A percentile compares a stretch with the other conserved stretches of the same genome.
phyloP scores from a whole-genome alignment of 2,888 invertebrate genomes.

The Eupeodes latifasciatus region DNA sequence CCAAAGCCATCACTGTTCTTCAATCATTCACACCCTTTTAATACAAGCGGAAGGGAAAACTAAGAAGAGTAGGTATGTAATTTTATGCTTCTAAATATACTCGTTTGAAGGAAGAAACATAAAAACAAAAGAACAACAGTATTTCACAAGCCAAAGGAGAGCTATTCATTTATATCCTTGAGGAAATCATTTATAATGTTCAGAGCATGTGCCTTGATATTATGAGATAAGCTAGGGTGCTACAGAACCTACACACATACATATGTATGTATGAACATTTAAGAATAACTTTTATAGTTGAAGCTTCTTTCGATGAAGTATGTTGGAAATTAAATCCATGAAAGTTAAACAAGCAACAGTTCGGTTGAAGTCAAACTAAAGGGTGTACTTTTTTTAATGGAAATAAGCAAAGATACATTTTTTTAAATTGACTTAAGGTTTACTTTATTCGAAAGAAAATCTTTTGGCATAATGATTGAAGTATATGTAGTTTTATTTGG shows the following conservation, averaged over 20 bases:
- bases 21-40: constrained; percentile 4
- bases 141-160: neutral
- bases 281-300: too few relatives aligned
- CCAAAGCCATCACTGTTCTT: neutral
- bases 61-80: neutral
- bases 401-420: too few relatives aligned
- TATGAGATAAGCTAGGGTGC: neutral
- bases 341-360: too few relatives aligned
- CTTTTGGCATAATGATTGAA: too few relatives aligned
- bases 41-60: neutral
- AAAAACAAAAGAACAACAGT: neutral
- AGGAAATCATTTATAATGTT: constrained; percentile 14
- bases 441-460: too few relatives aligned
- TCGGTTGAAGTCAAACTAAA: too few relatives aligned
- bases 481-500: too few relatives aligned
- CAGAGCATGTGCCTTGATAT: neutral
- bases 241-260: neutral
- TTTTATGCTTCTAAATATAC: neutral
- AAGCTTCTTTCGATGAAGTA: too few relatives aligned
- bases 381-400: too few relatives aligned
- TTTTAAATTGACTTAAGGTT: too few relatives aligned
- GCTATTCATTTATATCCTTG: neutral
- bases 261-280: too few relatives aligned
- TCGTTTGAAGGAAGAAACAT: neutral
- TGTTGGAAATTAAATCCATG: too few relatives aligned